Evolutionary conservation across 2,113 vertebrate genomes (phyloP).

Genomic region (Okapia johnstoni): DNA sequence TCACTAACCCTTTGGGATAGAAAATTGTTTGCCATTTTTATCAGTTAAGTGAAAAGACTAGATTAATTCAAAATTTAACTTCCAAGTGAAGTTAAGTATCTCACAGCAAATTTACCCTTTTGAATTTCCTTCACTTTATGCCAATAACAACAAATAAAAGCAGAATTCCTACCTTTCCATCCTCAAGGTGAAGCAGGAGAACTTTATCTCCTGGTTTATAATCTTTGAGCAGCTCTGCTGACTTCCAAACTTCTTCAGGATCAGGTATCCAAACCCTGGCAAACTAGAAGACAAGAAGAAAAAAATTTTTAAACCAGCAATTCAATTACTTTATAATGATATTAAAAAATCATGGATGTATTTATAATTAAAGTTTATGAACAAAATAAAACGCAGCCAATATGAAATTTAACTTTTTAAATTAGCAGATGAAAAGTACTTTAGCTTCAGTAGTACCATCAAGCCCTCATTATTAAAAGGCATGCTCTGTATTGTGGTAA

Average conservation of each 20-base stretch:
- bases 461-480: neutral
- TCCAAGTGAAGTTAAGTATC: neutral
- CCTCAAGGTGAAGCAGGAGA: conserved; percentile 92
- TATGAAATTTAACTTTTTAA: conserved; percentile 31
- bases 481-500: neutral
- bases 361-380: conserved; percentile 25
- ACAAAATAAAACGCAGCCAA: neutral
- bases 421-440: conserved; percentile 22
- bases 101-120: neutral
- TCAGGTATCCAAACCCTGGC: conserved; percentile 99
- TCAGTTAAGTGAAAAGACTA: neutral
- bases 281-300: conserved; percentile 82
- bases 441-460: neutral
- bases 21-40: conserved; percentile 12
- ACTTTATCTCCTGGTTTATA: conserved; percentile 91
- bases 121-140: neutral
- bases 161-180: conserved; percentile 86
- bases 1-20: neutral
- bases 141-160: neutral
- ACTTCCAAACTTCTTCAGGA: conserved; percentile 96
- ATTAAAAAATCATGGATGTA: neutral
- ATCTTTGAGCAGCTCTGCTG: conserved; percentile 93
- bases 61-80: neutral
- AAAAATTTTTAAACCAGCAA: conserved; percentile 4
- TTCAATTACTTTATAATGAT: neutral